Evolutionary conservation across 2,888 invertebrate genomes (phyloP), one percentile per base, ranked within the genome.

Genomic region (Synanthedon andrenaeformis): DNA sequence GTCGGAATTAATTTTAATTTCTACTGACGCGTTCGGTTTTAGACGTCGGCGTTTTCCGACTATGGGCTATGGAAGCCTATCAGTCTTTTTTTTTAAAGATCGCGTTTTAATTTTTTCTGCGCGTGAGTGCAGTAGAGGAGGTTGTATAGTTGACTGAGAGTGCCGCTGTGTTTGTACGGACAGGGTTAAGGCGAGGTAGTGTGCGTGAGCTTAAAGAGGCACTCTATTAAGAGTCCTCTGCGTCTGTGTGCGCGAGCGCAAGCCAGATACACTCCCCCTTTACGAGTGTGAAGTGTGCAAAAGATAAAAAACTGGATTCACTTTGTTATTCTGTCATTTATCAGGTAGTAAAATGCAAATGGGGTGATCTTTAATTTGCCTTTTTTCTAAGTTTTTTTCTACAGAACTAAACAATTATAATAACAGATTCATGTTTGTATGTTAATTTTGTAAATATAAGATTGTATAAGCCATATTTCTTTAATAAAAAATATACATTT

Each of bases 81-180:
- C 71, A 69, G 72, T 57, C 72, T 70, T 67, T 72, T 78, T 79
- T 83, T 83, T 82, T 79, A 85, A 83, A 84, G 84, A 83, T 82
- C 84, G 83, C 83, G 78, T 80, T 82, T 17, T 50, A 13, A 77
- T 85, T 84, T 86, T 86, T 85, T 78, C 72, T 86, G 85, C 85
- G 87, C 85, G 86, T 86, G 87, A 87, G 87, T 87, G 87, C 85
- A 85, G 82, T 77, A 80, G 81, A 82, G 74, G 87, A 87, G 84
- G 86, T 82, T 82, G 82, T 85, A 75, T 86, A 74, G 79, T 73
- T 72, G 70, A 85, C 85, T 86, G 85, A 83, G 85, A 82, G 86
- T 83, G 79, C 77, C 77, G 71, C 70, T 83, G 84, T 84, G 83
- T 82, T 77, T 69, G 83, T 84, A 76, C 71, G 68, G 72, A 78